Evolutionary conservation across 1,140 invertebrate genomes (phyloP).

Genomic region (Heliconius hewitsoni): DNA sequence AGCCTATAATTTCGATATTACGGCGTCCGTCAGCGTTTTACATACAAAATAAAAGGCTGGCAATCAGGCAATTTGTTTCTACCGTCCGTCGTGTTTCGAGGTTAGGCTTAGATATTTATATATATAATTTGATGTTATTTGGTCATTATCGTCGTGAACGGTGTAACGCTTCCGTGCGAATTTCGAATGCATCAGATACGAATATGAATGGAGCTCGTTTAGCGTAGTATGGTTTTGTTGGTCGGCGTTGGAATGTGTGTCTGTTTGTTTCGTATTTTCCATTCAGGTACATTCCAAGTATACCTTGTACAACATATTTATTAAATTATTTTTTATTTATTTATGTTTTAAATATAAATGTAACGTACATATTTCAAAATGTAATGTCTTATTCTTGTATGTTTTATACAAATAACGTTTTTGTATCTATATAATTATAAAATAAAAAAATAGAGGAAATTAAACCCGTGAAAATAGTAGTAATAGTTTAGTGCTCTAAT

Average conservation of each 20-base stretch:
- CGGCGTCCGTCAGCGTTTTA: constrained; percentile 80
- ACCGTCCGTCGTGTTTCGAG: constrained; percentile 64
- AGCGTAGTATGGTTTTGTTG: not conserved
- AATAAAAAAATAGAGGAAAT: too few relatives aligned
- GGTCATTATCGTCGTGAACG: constrained; percentile 21
- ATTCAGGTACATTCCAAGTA: too few relatives aligned
- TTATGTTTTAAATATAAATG: too few relatives aligned
- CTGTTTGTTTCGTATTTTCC: not conserved
- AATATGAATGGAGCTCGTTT: constrained; percentile 6
- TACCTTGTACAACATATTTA: too few relatives aligned
- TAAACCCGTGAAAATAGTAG: too few relatives aligned
- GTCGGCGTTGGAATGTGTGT: not conserved
- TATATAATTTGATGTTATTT: constrained; percentile 33
- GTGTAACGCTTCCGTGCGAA: constrained; percentile 35
- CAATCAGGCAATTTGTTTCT: constrained; percentile 77
- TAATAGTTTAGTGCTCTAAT: too few relatives aligned
- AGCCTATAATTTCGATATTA: constrained; percentile 77
- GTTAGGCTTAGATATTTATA: constrained; percentile 37
- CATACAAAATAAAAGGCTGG: constrained; percentile 74
- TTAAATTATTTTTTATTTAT: too few relatives aligned
- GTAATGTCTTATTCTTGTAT: too few relatives aligned
- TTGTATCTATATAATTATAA: too few relatives aligned
- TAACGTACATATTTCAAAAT: too few relatives aligned
- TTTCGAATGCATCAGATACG: not conserved
- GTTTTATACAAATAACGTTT: too few relatives aligned